Percentiles rank a stretch among this genome's conserved stretches.
Evolutionary conservation across 2,113 vertebrate species (phyloP).

Genomic region (Progne subis): DNA sequence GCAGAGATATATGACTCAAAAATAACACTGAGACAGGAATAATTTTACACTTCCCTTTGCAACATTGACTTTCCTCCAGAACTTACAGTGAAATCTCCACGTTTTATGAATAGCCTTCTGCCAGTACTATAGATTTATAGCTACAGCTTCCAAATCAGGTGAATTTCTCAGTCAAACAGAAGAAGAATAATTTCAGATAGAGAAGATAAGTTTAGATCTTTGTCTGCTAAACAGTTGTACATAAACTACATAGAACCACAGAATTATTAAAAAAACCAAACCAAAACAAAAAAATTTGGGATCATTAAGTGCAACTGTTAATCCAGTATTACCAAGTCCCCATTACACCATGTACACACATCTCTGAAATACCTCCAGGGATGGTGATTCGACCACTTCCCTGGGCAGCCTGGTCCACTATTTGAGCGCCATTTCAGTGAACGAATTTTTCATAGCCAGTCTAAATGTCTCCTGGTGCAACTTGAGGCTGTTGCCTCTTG

Average conservation of each 20-base stretch:
- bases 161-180: constrained; percentile 54
- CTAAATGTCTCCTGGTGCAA: neutral
- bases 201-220: neutral
- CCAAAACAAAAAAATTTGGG: neutral
- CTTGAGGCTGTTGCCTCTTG: neutral
- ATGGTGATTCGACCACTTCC: neutral
- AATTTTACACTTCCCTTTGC: constrained; percentile 75
- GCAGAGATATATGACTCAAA: constrained; percentile 78
- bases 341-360: neutral
- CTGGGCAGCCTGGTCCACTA: neutral
- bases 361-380: neutral
- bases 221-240: neutral
- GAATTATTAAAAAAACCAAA: neutral
- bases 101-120: constrained; percentile 66
- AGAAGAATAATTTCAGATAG: constrained; percentile 19
- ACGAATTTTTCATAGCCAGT: neutral
- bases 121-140: constrained; percentile 64
- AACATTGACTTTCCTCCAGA: constrained; percentile 70
- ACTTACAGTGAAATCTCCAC: constrained; percentile 54
- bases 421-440: neutral
- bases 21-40: constrained; percentile 78
- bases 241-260: neutral
- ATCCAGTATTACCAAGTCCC: neutral
- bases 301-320: neutral
- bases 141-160: constrained; percentile 58